A percentile compares a stretch with the other conserved stretches of the same genome.
These are phyloP conservation scores for Zeuzera pyrina DNA, from an alignment of 2,888 invertebrate species.

Conservation along the genomic window DNA sequence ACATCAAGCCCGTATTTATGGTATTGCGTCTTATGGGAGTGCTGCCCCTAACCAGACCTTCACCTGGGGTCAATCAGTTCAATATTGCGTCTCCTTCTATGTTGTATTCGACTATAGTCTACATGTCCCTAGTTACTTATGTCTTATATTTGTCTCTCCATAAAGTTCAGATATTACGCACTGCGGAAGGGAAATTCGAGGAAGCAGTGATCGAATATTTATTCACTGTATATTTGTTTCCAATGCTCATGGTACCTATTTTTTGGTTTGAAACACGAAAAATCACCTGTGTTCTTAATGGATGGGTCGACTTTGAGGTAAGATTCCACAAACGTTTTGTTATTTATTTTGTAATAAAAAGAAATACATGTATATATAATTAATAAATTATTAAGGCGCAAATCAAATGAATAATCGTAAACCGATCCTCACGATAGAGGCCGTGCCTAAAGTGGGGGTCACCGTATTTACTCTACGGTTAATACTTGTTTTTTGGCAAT, in stretches of 20 bases:
- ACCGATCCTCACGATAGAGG: no score
- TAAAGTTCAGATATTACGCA: constrained; percentile 74
- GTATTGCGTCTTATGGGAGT: constrained; percentile 72
- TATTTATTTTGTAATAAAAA: no score
- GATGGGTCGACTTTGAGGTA: constrained; percentile 80
- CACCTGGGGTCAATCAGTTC: constrained; percentile 62
- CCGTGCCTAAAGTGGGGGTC: no score
- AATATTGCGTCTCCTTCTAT: constrained; percentile 67
- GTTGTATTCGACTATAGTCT: constrained; percentile 72
- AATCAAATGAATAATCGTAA: no score
- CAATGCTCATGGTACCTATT: constrained; percentile 75
- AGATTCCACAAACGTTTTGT: constrained; percentile 9
- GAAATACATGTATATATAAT: neutral
- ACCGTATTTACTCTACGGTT: no score
- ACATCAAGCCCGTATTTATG: constrained; percentile 57
- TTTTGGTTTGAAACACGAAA: constrained; percentile 79
- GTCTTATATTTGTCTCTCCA: constrained; percentile 75
- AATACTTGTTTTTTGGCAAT: no score
- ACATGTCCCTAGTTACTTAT: constrained; percentile 62
- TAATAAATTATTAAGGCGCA: constrained; percentile 3
- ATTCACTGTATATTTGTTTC: constrained; percentile 81
- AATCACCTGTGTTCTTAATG: constrained; percentile 73
- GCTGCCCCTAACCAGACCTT: constrained; percentile 71
- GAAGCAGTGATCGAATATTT: constrained; percentile 84
- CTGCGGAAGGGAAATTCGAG: constrained; percentile 79